phyloP scores from a whole-genome alignment of 2,888 invertebrate species.

The Himalopsyche anomala region DNA sequence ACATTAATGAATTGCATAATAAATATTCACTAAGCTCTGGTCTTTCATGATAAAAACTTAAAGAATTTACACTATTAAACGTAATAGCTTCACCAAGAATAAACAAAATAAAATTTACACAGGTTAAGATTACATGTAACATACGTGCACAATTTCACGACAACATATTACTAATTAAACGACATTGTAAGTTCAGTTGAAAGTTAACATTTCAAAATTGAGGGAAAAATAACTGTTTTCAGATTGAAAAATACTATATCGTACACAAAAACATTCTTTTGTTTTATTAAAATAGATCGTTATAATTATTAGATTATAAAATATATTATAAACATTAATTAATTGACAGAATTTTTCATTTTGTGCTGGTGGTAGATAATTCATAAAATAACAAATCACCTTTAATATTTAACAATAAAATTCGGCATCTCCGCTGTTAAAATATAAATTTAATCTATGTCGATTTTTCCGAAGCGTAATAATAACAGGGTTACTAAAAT shows the following conservation, averaged over 20 bases:
- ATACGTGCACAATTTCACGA: no score
- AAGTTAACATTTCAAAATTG: neutral
- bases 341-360: slow-evolving; percentile 9
- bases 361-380: slow-evolving; percentile 13
- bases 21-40: no score
- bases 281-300: slow-evolving; percentile 13
- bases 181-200: no score
- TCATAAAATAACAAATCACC: slow-evolving; percentile 13
- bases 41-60: no score
- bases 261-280: neutral
- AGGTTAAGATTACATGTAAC: no score
- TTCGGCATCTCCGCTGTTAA: neutral
- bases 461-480: neutral
- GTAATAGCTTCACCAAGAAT: no score
- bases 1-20: no score
- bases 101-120: no score
- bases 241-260: slow-evolving; percentile 19
- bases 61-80: no score
- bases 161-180: no score
- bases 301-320: slow-evolving; percentile 33
- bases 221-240: neutral
- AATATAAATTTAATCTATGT: neutral
- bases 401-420: neutral
- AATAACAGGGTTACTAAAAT: neutral
- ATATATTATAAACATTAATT: slow-evolving; percentile 37